Evolutionary conservation across 1,140 invertebrate species (phyloP), one percentile per base, ranked within the genome.

Genomic region (Vollenhovia emeryi): DNA sequence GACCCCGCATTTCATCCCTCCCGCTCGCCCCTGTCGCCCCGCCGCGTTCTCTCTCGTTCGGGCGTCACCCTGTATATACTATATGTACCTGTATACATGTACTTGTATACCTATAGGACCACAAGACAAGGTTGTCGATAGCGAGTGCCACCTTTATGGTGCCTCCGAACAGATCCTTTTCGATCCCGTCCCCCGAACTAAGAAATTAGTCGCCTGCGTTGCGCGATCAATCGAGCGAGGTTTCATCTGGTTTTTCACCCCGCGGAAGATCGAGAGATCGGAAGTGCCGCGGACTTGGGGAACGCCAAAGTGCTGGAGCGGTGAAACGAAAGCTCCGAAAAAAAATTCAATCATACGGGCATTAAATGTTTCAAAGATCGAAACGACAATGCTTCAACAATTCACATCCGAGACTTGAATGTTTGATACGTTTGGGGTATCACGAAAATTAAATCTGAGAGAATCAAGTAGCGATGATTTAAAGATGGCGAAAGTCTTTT

Each of bases 1-100:
- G 90, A 90, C 87, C 89, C 89, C 80, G 89, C 86, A 89, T 91
- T 90, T 90, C 89, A 88, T 88, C 79, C 89, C 82, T 87, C 69
- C 85, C 86, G 55, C 78, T 78, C 68, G 74, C 43, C 78, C 78
- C 68, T 83, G 52, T 55, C 68, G 52, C 75, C 85, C 75, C 78
- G 75, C 66, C 55, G 69, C 57, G 68, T 50, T 55, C 74, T 84
- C 57, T 52, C 57, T 60, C 52, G 36, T 71, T 80, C 64, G 78
- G 59, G 73, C 43, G 76, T 82, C 82, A 76, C 50, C 78, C 78
- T 33, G 40, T 82, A 78, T 87, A 68, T 76, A 69, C 85, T 82
- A 79, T 69, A 75, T 66, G 74, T 75, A 82, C 43, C 64, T 85
- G 71, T 64, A 50, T 79, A 57, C 84, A 79, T 57, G 62, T 64